Conservation (phyloP, 2,797 vertebrate species). For the Pteronotus mesoamericanus region DNA sequence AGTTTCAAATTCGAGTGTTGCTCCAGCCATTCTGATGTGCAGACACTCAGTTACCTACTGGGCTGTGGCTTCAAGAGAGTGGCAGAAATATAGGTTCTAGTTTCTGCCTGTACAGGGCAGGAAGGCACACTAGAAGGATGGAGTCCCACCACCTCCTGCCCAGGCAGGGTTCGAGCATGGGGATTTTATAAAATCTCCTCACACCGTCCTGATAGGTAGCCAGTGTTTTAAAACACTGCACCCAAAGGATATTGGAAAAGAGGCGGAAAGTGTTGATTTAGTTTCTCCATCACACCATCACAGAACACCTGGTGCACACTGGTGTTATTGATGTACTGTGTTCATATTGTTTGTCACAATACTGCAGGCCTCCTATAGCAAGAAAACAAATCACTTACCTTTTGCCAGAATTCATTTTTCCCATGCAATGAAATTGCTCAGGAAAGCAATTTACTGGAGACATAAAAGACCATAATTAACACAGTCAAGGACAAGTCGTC, state of each 20-base stretch:
- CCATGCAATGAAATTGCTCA: background rate
- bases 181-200: background rate
- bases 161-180: background rate
- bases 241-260: background rate
- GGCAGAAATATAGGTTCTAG: background rate
- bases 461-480: background rate
- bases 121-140: background rate
- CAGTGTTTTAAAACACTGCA: background rate
- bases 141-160: too few species aligned
- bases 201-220: background rate
- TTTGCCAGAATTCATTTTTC: background rate
- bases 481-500: background rate
- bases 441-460: background rate
- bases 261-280: background rate
- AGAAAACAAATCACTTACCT: background rate
- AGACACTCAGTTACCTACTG: background rate
- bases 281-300: background rate
- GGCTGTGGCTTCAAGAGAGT: background rate
- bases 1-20: background rate
- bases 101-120: background rate
- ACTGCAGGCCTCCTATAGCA: background rate
- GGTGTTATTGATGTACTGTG: background rate
- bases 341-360: background rate
- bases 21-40: background rate
- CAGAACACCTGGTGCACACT: background rate